These are phyloP conservation scores for Melanargia galathea DNA, from an alignment of 2,888 invertebrate species.

Conservation along the genomic window DNA sequence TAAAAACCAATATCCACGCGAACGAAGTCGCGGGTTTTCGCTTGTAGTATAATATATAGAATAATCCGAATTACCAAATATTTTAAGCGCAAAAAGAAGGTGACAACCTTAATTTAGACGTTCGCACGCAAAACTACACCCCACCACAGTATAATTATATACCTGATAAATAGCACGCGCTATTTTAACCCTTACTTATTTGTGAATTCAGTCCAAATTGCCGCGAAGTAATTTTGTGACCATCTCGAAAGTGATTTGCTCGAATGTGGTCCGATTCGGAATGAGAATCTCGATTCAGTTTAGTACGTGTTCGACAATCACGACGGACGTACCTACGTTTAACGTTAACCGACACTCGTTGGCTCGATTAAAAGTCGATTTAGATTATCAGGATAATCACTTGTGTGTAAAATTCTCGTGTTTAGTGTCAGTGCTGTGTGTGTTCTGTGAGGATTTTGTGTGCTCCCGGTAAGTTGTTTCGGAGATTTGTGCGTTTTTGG, in stretches of 20 bases:
- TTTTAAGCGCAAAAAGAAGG: background rate
- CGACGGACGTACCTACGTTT: slow-evolving; percentile 16
- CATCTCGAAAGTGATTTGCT: slow-evolving; percentile 20
- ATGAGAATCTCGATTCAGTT: slow-evolving; percentile 23
- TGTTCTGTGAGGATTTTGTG: slow-evolving; percentile 13
- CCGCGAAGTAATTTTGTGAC: slow-evolving; percentile 18
- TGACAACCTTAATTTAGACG: slow-evolving; percentile 23
- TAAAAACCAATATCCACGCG: no score
- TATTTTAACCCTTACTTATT: slow-evolving; percentile 11
- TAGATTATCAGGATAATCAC: slow-evolving; percentile 22
- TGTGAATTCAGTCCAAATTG: background rate
- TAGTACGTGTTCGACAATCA: slow-evolving; percentile 28
- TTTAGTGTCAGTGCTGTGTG: slow-evolving; percentile 31
- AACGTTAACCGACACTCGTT: slow-evolving; percentile 23
- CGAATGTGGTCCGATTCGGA: slow-evolving; percentile 27
- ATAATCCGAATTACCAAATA: no score
- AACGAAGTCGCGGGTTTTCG: no score
- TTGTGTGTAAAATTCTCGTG: slow-evolving; percentile 13
- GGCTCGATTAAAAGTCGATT: slow-evolving; percentile 29
- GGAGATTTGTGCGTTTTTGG: background rate
- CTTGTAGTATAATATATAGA: no score
- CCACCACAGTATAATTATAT: background rate
- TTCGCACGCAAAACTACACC: slow-evolving; percentile 29
- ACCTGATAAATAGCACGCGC: background rate
- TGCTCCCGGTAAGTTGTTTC: slow-evolving; percentile 29